Conservation (phyloP, 2,888 invertebrate genomes). For the Lasioglossum morio region DNA sequence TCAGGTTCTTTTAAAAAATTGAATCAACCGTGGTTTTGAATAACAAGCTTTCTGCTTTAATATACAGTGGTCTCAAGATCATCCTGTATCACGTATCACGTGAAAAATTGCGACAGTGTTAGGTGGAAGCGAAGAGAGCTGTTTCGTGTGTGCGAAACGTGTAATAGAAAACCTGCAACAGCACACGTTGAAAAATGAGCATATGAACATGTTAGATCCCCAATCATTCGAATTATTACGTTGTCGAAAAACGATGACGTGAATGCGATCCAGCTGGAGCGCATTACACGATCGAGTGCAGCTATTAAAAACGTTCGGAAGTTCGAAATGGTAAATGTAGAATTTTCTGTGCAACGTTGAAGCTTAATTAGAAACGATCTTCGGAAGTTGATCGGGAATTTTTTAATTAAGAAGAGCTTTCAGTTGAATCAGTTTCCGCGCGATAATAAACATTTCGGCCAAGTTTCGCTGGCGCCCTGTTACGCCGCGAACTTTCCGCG, state of each 20-base stretch:
- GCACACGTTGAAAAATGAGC: neutral
- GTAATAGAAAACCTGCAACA: neutral
- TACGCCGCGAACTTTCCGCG: conserved; percentile 23
- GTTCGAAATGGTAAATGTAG: neutral
- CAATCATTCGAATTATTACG: no score
- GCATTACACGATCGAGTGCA: neutral
- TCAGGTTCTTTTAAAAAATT: no score
- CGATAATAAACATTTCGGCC: conserved; percentile 8
- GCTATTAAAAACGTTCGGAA: neutral
- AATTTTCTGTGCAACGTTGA: neutral
- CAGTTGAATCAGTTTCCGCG: neutral
- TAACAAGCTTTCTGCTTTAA: neutral
- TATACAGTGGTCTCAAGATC: neutral
- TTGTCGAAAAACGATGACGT: neutral
- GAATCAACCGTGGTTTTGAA: neutral
- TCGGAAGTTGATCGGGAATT: neutral
- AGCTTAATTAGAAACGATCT: neutral
- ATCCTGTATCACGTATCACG: neutral
- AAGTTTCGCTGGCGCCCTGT: neutral
- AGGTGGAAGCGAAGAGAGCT: neutral
- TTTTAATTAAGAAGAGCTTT: neutral
- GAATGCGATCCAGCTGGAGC: no score
- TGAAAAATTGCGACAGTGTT: neutral
- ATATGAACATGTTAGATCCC: no score
- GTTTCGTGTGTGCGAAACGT: neutral